Percentiles rank a stretch among this genome's conserved stretches.
Evolutionary conservation across 2,797 vertebrate species (phyloP).

Genomic region (Tolypeutes matacus): DNA sequence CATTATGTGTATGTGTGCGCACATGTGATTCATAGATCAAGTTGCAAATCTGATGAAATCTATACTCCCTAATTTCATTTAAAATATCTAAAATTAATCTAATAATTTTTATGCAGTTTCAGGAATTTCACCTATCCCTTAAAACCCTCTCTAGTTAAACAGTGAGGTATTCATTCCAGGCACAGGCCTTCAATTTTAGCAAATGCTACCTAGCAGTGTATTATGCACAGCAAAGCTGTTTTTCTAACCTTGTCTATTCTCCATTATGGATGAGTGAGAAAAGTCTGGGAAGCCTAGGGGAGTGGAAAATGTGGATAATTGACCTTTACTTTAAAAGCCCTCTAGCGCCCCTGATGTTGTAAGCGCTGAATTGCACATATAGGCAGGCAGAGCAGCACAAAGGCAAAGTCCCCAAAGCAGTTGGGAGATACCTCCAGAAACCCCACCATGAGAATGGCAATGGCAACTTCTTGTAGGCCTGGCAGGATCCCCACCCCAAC

Average conservation of each 20-base stretch:
- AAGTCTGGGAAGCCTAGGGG: background rate
- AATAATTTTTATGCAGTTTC: conserved; percentile 22
- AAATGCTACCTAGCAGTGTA: background rate
- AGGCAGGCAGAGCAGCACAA: background rate
- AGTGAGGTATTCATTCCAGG: background rate
- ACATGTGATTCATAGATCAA: background rate
- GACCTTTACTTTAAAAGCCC: background rate
- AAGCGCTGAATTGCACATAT: background rate
- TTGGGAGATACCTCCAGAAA: background rate
- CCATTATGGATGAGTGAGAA: background rate
- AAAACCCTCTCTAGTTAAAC: background rate
- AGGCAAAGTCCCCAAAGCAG: background rate
- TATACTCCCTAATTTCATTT: background rate
- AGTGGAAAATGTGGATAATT: background rate
- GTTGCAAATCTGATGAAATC: background rate
- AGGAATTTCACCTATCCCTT: background rate
- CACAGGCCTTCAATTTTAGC: background rate
- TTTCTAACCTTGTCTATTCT: background rate
- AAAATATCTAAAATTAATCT: background rate
- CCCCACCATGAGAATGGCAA: background rate
- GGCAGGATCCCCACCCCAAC: background rate
- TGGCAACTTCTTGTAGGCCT: background rate
- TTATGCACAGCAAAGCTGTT: background rate
- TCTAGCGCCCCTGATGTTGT: background rate
- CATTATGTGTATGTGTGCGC: background rate